phyloP scores from a whole-genome alignment of 2,113 vertebrate genomes.

The Halcyon malimbica region DNA sequence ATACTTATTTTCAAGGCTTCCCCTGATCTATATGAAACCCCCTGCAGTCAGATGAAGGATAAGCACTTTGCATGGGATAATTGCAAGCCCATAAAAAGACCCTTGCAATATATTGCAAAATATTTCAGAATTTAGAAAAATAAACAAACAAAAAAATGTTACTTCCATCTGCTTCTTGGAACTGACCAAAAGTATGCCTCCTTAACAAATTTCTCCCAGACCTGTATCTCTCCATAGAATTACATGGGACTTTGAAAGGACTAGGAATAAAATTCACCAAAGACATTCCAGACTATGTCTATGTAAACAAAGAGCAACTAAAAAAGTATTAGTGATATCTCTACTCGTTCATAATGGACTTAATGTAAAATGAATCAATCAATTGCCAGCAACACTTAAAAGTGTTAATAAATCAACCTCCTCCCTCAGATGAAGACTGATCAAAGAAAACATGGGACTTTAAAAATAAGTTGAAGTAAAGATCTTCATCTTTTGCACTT shows the following conservation, averaged over 20 bases:
- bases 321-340: background rate
- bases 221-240: background rate
- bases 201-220: background rate
- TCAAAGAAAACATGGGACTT: background rate
- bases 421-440: background rate
- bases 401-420: background rate
- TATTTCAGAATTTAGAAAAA: background rate
- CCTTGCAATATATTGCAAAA: background rate
- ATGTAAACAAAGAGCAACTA: background rate
- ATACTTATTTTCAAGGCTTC: background rate
- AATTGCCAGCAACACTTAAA: background rate
- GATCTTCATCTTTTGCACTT: background rate
- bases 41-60: background rate
- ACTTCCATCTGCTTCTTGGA: background rate
- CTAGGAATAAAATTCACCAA: background rate
- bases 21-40: accelerated
- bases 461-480: background rate
- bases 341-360: background rate
- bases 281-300: background rate
- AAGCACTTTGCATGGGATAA: background rate
- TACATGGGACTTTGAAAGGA: background rate
- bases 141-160: background rate
- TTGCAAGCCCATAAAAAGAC: background rate
- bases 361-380: background rate
- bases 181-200: background rate